Percentiles rank a stretch among this genome's conserved stretches.
phyloP scores from a whole-genome alignment of 2,888 invertebrate genomes.

The Urechis unicinctus region DNA sequence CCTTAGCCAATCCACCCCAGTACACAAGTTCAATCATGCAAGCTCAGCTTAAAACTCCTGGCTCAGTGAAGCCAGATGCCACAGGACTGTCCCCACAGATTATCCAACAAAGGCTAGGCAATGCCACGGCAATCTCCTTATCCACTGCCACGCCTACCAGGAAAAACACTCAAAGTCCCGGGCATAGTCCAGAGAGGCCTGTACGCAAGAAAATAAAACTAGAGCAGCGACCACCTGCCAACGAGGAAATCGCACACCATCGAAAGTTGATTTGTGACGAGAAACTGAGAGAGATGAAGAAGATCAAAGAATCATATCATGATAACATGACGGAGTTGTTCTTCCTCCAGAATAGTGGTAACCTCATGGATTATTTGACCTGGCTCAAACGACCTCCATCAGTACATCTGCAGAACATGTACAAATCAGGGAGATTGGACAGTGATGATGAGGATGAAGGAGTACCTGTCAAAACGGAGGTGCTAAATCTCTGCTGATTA shows the following conservation, averaged over 20 bases:
- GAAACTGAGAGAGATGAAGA: constrained; percentile 29
- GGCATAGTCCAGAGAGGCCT: constrained; percentile 6
- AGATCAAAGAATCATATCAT: constrained; percentile 44
- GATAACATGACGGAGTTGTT: constrained; percentile 66
- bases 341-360: constrained; percentile 78
- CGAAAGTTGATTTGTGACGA: constrained; percentile 35
- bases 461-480: background rate
- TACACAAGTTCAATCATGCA: background rate
- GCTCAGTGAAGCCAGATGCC: background rate
- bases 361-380: constrained; percentile 78
- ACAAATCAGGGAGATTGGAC: constrained; percentile 67
- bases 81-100: background rate
- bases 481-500: background rate
- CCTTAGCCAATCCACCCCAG: constrained; percentile 28
- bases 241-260: constrained; percentile 31
- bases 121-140: background rate
- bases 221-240: constrained; percentile 38
- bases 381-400: constrained; percentile 71
- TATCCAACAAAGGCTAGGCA: no score
- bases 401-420: constrained; percentile 67
- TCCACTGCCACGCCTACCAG: background rate
- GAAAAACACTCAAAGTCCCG: background rate
- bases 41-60: background rate
- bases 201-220: constrained; percentile 32
- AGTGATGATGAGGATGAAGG: constrained; percentile 57